These are phyloP conservation scores for Drosophila histrio DNA, from an alignment of 2,888 invertebrate species.

Conservation along the genomic window DNA sequence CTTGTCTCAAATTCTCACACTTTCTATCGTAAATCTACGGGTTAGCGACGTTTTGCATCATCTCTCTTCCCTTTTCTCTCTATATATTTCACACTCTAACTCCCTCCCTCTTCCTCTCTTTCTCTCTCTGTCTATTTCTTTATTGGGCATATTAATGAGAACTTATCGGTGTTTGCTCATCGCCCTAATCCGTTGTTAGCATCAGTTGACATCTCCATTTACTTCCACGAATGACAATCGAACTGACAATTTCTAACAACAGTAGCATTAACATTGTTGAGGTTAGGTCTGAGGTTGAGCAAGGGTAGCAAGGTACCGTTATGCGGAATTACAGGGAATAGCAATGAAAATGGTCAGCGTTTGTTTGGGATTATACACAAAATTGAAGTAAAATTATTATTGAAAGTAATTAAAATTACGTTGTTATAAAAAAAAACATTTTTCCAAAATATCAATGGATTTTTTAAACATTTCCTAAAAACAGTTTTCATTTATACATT, in stretches of 20 bases:
- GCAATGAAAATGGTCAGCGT: neutral
- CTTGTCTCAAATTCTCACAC: slow-evolving; percentile 76
- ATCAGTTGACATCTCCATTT: slow-evolving; percentile 71
- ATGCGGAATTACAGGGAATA: slow-evolving; percentile 13
- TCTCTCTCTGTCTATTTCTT: slow-evolving; percentile 7
- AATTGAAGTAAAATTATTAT: neutral
- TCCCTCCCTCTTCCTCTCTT: neutral
- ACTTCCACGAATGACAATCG: slow-evolving; percentile 64
- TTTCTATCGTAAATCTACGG: slow-evolving; percentile 76
- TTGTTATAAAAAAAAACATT: neutral
- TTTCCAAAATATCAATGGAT: too few relatives aligned
- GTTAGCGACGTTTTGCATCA: slow-evolving; percentile 74
- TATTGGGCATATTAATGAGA: slow-evolving; percentile 60
- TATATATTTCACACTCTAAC: neutral
- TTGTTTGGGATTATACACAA: neutral
- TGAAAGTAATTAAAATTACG: neutral
- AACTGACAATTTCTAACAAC: slow-evolving; percentile 32
- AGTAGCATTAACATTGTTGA: slow-evolving; percentile 39
- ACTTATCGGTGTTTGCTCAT: slow-evolving; percentile 68
- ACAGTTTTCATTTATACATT: too few relatives aligned
- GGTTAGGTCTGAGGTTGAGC: slow-evolving; percentile 21
- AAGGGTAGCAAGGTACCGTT: slow-evolving; percentile 36
- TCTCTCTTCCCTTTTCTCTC: slow-evolving; percentile 7
- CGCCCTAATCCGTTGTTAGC: slow-evolving; percentile 55
- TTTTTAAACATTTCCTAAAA: too few relatives aligned